These are phyloP conservation scores for Carcharodon carcharias DNA, from an alignment of 2,797 vertebrate genomes.

Conservation along the genomic window DNA sequence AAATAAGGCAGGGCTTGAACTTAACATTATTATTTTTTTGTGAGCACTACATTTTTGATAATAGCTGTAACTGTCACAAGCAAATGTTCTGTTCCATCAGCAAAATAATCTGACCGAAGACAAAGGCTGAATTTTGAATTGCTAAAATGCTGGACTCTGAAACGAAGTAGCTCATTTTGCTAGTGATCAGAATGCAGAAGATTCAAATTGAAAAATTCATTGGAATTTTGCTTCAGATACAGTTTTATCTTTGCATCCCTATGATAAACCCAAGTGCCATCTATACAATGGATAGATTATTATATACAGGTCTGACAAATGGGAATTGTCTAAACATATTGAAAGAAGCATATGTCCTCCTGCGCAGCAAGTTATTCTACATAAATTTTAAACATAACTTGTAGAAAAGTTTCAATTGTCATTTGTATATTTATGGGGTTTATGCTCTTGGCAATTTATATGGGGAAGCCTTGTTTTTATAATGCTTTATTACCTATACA, in stretches of 20 bases:
- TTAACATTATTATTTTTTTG: not conserved
- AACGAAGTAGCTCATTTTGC: not conserved
- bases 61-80: slow-evolving; percentile 14
- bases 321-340: not conserved
- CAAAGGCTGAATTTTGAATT: not conserved
- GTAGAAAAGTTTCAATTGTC: not conserved
- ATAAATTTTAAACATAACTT: not conserved
- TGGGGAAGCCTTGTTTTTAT: too few species aligned
- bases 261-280: not conserved
- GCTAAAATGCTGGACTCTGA: not conserved
- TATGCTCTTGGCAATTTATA: not conserved
- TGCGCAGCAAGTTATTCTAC: not conserved
- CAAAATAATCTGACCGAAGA: slow-evolving; percentile 16
- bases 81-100: slow-evolving; percentile 23
- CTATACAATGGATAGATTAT: not conserved
- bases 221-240: not conserved
- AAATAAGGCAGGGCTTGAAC: not conserved
- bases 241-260: not conserved
- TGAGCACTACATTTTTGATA: not conserved
- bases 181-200: not conserved
- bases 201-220: not conserved
- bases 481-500: not conserved
- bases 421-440: not conserved
- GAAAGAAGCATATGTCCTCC: not conserved
- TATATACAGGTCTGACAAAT: not conserved